phyloP scores from a whole-genome alignment of 92 coral and sea anemone genomes.

The Diadumene lineata region DNA sequence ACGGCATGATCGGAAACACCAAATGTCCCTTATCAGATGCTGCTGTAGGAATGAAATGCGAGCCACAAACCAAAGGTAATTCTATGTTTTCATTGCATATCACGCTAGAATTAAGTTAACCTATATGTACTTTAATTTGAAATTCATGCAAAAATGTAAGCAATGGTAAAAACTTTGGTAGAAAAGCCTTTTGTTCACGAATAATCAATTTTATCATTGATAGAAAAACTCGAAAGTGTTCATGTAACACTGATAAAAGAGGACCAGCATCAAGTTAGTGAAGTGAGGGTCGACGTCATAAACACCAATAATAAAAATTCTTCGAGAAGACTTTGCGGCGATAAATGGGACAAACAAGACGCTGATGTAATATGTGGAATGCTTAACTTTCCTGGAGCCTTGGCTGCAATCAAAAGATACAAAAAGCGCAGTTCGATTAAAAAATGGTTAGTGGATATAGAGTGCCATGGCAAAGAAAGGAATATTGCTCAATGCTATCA shows the following conservation, averaged over 20 bases:
- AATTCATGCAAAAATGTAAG: too few species aligned
- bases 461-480: conserved; percentile 1
- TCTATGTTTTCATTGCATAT: background rate
- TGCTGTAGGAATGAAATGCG: background rate
- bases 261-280: too few species aligned
- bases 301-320: background rate
- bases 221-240: too few species aligned
- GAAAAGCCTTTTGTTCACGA: too few species aligned
- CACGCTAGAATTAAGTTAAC: too few species aligned
- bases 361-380: conserved; percentile 8
- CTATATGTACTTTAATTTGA: too few species aligned
- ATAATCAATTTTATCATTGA: too few species aligned
- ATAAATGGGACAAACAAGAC: conserved; percentile 7
- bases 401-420: conserved; percentile 9
- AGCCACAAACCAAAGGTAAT: background rate
- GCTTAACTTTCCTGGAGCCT: background rate
- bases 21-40: background rate
- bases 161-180: too few species aligned
- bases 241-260: too few species aligned
- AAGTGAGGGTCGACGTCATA: too few species aligned
- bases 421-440: background rate
- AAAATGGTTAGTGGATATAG: background rate
- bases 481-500: background rate
- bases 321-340: background rate
- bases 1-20: background rate